Evolutionary conservation across 2,113 vertebrate species (phyloP), one percentile per base, ranked within the genome.

Genomic region (Alethe castanea): DNA sequence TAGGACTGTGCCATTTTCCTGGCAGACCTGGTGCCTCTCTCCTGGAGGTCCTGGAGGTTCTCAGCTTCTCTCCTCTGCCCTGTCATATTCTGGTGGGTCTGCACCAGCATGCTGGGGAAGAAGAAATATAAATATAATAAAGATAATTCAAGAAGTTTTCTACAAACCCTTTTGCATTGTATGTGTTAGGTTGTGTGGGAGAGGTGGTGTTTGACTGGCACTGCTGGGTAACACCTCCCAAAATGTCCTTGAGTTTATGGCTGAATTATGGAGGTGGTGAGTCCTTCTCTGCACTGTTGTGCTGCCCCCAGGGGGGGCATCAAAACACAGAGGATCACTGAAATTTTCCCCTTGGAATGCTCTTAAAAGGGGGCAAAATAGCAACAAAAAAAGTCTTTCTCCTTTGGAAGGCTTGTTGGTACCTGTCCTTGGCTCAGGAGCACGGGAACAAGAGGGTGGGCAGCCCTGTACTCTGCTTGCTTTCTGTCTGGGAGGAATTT

Each of bases 401-500:
- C 52, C 47, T 85, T 86, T 73, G 57, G 83, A 81, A 44, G 50
- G n/a, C 8, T 80, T 31, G 20, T 36, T 22, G 40, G 61, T 31
- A 65, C 56, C 72, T 94, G 56, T 89, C 40, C 65, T 73, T 60
- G 73, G 47, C 70, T 87, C 14, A 5, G 71, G 78, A 88, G 45
- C 74, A 47, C 0, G 0, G 84, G 57, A 44, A 35, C 12, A 36
- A 25, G 29, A 29, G 19, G 10, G 7, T 81, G 53, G 36, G 65
- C 86, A 96, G 77, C 36, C 52, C 47, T 80, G 48, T 47, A 13
- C 73, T 86, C 67, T 28, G 61, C 80, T 83, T 6, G 1, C 91
- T 86, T 83, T 88, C 85, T 78, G 40, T 92, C 95, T 88, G 78
- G 70, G 67, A 96, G 50, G 88, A 86, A 91, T 92, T 95, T 86